These are phyloP conservation scores for Lepidochitona cinerea DNA, from an alignment of 2,888 invertebrate species.

Conservation along the genomic window DNA sequence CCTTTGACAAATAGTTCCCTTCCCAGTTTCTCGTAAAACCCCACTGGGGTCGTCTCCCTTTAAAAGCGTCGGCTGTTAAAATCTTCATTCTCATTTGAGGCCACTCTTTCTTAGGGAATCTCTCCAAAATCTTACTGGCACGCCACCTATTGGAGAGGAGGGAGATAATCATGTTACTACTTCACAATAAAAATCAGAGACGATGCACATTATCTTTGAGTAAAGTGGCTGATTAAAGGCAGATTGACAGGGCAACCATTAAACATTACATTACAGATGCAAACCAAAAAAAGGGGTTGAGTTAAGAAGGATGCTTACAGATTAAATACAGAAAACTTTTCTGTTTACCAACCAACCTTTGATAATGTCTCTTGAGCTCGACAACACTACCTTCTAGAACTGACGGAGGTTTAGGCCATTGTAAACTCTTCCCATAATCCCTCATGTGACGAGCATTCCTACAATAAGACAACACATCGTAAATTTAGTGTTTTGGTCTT, in stretches of 20 bases:
- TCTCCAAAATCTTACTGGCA: slow-evolving; percentile 86
- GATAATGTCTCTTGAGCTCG: slow-evolving; percentile 62
- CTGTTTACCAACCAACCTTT: no score
- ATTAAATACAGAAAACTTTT: no score
- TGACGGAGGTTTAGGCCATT: slow-evolving; percentile 87
- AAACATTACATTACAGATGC: no score
- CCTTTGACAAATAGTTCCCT: slow-evolving; percentile 84
- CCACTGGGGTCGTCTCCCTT: slow-evolving; percentile 77
- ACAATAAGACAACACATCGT: no score
- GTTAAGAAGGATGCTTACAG: no score
- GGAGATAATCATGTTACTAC: neutral
- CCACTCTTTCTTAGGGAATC: slow-evolving; percentile 87
- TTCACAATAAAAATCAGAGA: no score
- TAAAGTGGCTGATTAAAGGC: no score
- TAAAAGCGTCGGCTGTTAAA: slow-evolving; percentile 81
- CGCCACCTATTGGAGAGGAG: slow-evolving; percentile 78
- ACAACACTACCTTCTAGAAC: slow-evolving; percentile 77
- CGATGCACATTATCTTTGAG: no score
- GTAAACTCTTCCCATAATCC: slow-evolving; percentile 83
- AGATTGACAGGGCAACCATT: no score
- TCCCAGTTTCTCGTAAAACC: slow-evolving; percentile 86
- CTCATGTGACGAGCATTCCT: slow-evolving; percentile 55
- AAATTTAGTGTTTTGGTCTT: no score
- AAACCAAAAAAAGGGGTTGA: no score
- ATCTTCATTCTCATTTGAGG: slow-evolving; percentile 87